Conservation (phyloP, 2,888 invertebrate genomes). For the Tubulanus polymorphus region DNA sequence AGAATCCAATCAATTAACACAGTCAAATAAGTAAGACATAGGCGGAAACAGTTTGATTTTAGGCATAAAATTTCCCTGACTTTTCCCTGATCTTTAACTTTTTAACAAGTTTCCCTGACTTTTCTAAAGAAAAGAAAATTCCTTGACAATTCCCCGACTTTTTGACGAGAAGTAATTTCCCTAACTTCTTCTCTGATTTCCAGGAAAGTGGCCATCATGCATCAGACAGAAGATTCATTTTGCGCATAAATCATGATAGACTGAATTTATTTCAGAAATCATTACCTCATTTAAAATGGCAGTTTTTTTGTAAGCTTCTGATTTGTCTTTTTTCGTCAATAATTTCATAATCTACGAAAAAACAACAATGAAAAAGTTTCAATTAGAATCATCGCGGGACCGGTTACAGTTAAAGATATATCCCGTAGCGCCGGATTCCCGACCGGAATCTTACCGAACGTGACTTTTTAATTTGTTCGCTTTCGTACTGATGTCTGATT, state of each 20-base stretch:
- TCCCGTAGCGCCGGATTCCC: not conserved
- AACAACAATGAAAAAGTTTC: not conserved
- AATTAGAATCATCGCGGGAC: too few relatives aligned
- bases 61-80: too few relatives aligned
- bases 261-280: too few relatives aligned
- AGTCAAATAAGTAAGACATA: too few relatives aligned
- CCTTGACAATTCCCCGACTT: too few relatives aligned
- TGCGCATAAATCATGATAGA: too few relatives aligned
- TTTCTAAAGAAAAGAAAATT: too few relatives aligned
- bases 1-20: too few relatives aligned
- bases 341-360: constrained; percentile 35
- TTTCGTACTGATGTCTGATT: constrained; percentile 36
- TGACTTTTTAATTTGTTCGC: constrained; percentile 28
- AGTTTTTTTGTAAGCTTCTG: constrained; percentile 32
- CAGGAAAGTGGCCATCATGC: not conserved
- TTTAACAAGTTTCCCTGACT: too few relatives aligned
- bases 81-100: too few relatives aligned
- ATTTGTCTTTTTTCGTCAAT: constrained; percentile 37
- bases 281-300: constrained; percentile 25
- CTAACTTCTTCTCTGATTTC: not conserved
- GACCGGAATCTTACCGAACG: not conserved
- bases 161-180: too few relatives aligned
- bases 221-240: not conserved
- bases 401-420: constrained; percentile 1
- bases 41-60: too few relatives aligned